A percentile compares a stretch with the other conserved stretches of the same genome.
Conservation (phyloP, 2,797 vertebrate species). For the Selene dorsalis region DNA sequence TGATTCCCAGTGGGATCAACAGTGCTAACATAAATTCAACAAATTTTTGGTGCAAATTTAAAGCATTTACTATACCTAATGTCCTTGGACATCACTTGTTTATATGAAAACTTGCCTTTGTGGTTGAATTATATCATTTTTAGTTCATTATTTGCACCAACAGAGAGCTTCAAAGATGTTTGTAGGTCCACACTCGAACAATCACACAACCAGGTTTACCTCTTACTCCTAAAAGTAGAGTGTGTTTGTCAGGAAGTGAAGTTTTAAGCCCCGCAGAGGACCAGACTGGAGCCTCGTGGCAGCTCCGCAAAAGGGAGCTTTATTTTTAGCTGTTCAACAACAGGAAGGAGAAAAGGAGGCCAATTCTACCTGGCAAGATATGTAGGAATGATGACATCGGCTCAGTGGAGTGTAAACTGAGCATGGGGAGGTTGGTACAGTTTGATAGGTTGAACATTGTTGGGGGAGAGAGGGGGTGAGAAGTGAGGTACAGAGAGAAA, state of each 20-base stretch:
- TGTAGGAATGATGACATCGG: conserved; percentile 81
- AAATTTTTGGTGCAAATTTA: not conserved
- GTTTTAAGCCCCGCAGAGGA: conserved; percentile 80
- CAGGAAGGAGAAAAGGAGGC: conserved; percentile 87
- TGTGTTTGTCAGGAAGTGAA: conserved; percentile 77
- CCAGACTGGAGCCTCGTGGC: conserved; percentile 79
- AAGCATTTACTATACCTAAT: not conserved
- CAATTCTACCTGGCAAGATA: conserved; percentile 87
- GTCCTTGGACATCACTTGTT: too few species aligned
- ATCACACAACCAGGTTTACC: conserved; percentile 34
- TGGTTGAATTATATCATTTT: not conserved
- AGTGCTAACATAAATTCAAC: not conserved
- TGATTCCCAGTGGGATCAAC: not conserved
- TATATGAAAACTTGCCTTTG: not conserved
- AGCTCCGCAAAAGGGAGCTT: conserved; percentile 76
- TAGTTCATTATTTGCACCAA: not conserved
- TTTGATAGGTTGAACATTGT: conserved; percentile 67
- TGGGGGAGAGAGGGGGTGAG: conserved; percentile 26
- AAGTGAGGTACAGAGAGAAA: conserved; percentile 40
- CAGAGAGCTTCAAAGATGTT: not conserved
- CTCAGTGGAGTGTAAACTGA: conserved; percentile 81
- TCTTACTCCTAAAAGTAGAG: conserved; percentile 58
- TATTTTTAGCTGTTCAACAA: conserved; percentile 87
- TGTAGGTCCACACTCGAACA: conserved; percentile 3
- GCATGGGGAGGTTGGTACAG: conserved; percentile 60